Percentiles rank a stretch among this genome's conserved stretches.
phyloP scores from a whole-genome alignment of 2,888 invertebrate species.

The Polymixis flavicincta region DNA sequence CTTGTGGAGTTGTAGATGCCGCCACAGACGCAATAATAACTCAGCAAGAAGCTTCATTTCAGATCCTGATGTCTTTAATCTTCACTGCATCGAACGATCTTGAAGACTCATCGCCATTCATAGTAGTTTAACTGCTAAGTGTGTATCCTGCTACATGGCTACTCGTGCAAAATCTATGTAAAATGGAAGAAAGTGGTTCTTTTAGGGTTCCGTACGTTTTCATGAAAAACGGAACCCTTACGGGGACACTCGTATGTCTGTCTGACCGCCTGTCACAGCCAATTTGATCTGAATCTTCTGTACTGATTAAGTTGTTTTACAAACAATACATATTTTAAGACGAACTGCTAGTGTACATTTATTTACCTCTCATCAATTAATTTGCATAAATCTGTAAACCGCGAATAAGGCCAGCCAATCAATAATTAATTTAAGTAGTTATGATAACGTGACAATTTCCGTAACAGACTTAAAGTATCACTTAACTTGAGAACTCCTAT shows the following conservation, averaged over 20 bases:
- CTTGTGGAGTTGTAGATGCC: too few relatives aligned
- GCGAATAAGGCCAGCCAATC: background rate
- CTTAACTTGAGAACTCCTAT: conserved; percentile 4
- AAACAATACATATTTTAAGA: too few relatives aligned
- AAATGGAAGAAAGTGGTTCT: background rate
- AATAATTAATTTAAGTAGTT: conserved; percentile 11
- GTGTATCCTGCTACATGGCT: background rate
- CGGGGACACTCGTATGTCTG: too few relatives aligned
- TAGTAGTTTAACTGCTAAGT: background rate
- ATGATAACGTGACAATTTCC: conserved; percentile 32
- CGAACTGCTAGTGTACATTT: too few relatives aligned
- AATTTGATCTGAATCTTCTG: too few relatives aligned
- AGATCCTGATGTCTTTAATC: background rate
- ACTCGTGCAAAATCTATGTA: too few relatives aligned
- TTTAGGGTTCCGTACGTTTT: too few relatives aligned
- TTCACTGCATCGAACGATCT: background rate
- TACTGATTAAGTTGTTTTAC: too few relatives aligned
- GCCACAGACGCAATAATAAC: background rate
- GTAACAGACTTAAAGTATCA: background rate
- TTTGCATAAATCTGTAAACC: conserved; percentile 28
- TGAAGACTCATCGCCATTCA: background rate
- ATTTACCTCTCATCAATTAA: conserved; percentile 2
- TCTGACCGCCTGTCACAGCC: too few relatives aligned
- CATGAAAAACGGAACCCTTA: too few relatives aligned
- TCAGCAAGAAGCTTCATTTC: background rate